Conservation (phyloP, 2,797 vertebrate species). For the Vespertilio murinus region DNA sequence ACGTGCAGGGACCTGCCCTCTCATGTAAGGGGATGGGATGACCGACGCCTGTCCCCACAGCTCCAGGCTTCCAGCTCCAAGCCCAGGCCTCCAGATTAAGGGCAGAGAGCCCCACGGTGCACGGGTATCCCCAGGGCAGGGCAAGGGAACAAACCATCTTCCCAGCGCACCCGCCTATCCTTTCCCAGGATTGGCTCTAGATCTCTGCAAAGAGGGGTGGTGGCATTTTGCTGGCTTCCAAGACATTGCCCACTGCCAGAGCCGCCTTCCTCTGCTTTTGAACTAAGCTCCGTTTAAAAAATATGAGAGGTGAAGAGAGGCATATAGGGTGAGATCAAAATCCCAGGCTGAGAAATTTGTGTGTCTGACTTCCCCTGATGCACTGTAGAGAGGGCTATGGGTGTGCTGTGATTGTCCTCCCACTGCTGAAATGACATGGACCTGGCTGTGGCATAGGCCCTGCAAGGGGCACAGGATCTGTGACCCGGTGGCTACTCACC, state of each 20-base stretch:
- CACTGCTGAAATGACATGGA: rapidly evolving
- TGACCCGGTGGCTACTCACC: neutral
- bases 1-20: too few species aligned
- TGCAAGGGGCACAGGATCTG: rapidly evolving
- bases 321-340: neutral
- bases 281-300: neutral
- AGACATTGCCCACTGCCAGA: rapidly evolving
- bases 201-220: neutral
- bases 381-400: neutral
- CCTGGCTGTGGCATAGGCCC: rapidly evolving
- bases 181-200: neutral
- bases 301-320: rapidly evolving
- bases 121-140: neutral
- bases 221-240: neutral
- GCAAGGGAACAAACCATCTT: neutral
- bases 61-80: neutral
- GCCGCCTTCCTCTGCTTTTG: neutral
- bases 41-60: neutral
- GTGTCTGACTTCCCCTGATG: rapidly evolving
- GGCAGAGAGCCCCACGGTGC: rapidly evolving
- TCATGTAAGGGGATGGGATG: slow-evolving; percentile 85
- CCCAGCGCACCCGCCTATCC: rapidly evolving
- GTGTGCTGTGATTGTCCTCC: rapidly evolving
- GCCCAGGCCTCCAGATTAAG: too few species aligned
- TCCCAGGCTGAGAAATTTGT: neutral